Percentiles rank a stretch among this genome's conserved stretches.
Evolutionary conservation across 2,113 vertebrate genomes (phyloP).

Genomic region (Cercocebus atys): DNA sequence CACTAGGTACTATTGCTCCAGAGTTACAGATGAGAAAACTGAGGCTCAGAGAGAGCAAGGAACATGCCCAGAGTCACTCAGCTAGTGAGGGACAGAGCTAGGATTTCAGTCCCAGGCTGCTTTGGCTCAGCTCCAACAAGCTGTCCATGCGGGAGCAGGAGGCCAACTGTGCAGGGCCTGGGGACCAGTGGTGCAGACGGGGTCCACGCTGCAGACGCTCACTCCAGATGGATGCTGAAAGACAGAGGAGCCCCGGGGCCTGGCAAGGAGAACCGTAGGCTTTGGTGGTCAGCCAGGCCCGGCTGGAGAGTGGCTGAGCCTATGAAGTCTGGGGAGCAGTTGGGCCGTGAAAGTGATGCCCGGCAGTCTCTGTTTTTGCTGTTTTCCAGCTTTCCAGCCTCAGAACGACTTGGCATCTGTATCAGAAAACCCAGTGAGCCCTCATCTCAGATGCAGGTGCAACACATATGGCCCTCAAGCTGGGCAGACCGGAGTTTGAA

Average conservation of each 20-base stretch:
- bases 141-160: background rate
- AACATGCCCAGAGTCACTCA: background rate
- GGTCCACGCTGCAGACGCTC: background rate
- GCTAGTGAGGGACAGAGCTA: background rate
- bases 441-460: background rate
- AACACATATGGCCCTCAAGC: background rate
- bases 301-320: background rate
- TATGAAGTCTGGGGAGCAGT: background rate
- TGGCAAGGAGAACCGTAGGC: background rate
- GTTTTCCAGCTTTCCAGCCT: background rate
- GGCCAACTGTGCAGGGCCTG: background rate
- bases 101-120: background rate
- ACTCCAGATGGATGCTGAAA: background rate
- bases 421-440: background rate
- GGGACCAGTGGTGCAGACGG: background rate
- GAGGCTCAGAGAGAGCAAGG: background rate
- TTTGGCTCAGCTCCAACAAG: background rate
- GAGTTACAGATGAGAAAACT: background rate
- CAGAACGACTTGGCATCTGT: background rate
- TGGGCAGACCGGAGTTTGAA: background rate
- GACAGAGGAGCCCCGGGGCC: background rate
- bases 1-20: background rate
- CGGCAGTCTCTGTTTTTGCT: accelerated
- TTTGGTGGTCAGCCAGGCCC: background rate
- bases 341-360: background rate